phyloP scores from a whole-genome alignment of 92 coral and sea anemone species.

The Isaurus tuberculatus region DNA sequence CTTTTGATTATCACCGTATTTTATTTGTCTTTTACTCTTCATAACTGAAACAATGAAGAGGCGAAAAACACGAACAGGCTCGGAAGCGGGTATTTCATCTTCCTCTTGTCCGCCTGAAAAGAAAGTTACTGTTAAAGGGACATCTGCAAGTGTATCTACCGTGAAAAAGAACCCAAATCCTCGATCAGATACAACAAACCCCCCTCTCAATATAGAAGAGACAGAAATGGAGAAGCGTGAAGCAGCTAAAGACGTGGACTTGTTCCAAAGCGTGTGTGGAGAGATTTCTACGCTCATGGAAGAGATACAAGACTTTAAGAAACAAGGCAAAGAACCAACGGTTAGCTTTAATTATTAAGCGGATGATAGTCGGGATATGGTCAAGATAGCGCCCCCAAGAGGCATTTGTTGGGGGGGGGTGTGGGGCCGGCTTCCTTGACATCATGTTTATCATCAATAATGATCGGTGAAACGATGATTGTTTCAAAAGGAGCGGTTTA shows the following conservation, averaged over 20 bases:
- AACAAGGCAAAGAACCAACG: slow-evolving; percentile 59
- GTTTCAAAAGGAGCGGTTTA: no score
- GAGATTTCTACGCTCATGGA: slow-evolving; percentile 83
- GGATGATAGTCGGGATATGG: no score
- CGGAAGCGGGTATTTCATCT: slow-evolving; percentile 76
- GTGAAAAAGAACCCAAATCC: slow-evolving; percentile 57
- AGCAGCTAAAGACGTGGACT: slow-evolving; percentile 73
- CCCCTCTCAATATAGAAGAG: slow-evolving; percentile 62
- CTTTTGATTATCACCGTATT: not conserved
- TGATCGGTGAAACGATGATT: no score
- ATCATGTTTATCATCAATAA: no score
- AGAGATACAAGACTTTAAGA: slow-evolving; percentile 81
- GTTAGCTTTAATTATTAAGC: slow-evolving; percentile 20
- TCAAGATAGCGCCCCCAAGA: no score
- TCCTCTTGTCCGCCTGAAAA: slow-evolving; percentile 69
- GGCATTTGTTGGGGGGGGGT: no score
- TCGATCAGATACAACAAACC: slow-evolving; percentile 50
- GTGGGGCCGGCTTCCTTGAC: no score
- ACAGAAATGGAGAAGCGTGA: slow-evolving; percentile 78
- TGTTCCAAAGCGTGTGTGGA: slow-evolving; percentile 84
- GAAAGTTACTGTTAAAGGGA: slow-evolving; percentile 60
- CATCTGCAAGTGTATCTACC: slow-evolving; percentile 38
- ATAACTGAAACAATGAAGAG: slow-evolving; percentile 70
- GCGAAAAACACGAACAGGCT: slow-evolving; percentile 79
- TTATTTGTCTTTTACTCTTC: not conserved